Evolutionary conservation across 2,797 vertebrate species (phyloP), one percentile per base, ranked within the genome.

Genomic region (Phylloscopus collybita): DNA sequence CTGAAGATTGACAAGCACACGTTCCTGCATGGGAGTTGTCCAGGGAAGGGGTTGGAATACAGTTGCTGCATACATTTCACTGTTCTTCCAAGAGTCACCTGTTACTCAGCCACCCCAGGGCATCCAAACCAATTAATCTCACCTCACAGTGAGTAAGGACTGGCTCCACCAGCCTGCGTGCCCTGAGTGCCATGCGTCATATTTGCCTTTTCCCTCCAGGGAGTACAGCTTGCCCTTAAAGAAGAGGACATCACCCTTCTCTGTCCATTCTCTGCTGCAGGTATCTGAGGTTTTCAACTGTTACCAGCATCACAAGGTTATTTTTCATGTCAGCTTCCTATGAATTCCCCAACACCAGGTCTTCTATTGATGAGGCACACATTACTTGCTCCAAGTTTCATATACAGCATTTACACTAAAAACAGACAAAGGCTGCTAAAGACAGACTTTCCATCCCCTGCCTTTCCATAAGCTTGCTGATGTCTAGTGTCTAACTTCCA

Each of bases 371-470:
- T 2, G 8, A 47, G 6, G 11, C n/a, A 74, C 17, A 34, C 5
- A 6, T 23, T 2, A 1, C 7, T 45, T 1, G 0, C 19, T 51
- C 72, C 6, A 2, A 5, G 32, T 66, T 70, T 73, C 20, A 27
- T 13, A 16, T 4, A 21, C 4, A 75, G 61, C 51, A 79, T 25
- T 45, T 56, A 21, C 11, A 23, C 34, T 21, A 42, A 66, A 70
- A 84, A 71, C 44, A 92, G 34, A 61, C 51, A 78, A 47, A 50
- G 44, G 17, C 23, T 8, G 1, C 49, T 66, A 44, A 45, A 32
- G 45, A 34, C 32, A 90, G 36, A 22, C 38, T 70, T 81, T 36
- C n/a, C 50, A 62, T 26, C 40, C 51, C 65, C 29, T 67, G 27
- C n/a, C 40, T 54, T 66, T 73, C 54, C 30, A 47, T 47, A 66